Evolutionary conservation across 2,888 invertebrate genomes (phyloP).

Genomic region (Hybos culiciformis): DNA sequence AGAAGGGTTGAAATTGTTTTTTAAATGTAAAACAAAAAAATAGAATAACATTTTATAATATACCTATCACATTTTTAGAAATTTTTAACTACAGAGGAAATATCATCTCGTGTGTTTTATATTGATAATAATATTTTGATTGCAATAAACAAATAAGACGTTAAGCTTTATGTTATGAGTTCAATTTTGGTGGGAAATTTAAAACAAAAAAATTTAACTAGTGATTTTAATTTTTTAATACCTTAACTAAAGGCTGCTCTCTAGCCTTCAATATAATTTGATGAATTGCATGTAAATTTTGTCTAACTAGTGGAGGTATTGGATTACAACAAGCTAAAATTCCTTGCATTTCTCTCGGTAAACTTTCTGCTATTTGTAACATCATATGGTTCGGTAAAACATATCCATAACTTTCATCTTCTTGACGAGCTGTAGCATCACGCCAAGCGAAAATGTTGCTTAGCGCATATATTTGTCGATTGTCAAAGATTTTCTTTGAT

Average conservation of each 20-base stretch:
- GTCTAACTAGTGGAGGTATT: constrained; percentile 58
- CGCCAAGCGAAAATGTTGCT: constrained; percentile 77
- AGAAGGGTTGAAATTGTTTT: no score
- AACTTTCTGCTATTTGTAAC: constrained; percentile 69
- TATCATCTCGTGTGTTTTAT: no score
- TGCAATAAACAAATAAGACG: no score
- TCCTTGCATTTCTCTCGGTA: constrained; percentile 87
- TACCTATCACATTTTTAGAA: no score
- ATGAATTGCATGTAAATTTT: constrained; percentile 44
- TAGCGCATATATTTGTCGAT: constrained; percentile 71
- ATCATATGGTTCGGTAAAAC: constrained; percentile 95
- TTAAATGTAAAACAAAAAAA: no score
- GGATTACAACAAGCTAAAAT: constrained; percentile 88
- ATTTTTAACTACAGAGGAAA: no score
- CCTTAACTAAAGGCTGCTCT: constrained; percentile 51
- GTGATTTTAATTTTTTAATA: no score
- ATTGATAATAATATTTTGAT: no score
- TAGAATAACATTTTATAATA: no score
- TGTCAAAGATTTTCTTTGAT: constrained; percentile 69
- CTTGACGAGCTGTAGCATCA: constrained; percentile 63
- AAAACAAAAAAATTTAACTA: not conserved
- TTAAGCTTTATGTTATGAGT: no score
- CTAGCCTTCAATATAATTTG: constrained; percentile 55
- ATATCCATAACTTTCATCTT: constrained; percentile 88
- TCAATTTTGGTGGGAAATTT: no score